Base-by-base conservation (phyloP, 2,888 invertebrate genomes). In the Drosophila neutralis region DNA sequence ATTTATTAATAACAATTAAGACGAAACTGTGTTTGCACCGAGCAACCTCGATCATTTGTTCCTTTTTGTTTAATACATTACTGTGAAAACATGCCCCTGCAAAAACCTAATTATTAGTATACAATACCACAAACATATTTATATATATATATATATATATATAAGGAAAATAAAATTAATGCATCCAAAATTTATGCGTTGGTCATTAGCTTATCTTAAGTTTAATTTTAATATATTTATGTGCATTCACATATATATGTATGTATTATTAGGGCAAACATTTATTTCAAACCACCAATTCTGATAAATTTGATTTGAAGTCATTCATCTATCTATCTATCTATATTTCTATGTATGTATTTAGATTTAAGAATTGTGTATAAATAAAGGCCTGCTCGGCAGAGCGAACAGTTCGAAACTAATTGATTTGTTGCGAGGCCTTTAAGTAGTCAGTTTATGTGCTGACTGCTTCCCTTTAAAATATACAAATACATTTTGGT, bases 11-110 rank as follows among this genome's bases (percentile, higher is more conserved):
- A 49, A n/a, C 18, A 31, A 36, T 56, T 48, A 42, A 2, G 31
- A 40, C 40, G 58, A 66, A 49, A 31, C 21, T 35, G 8, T 5
- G 49, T 21, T 31, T 70, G 52, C 38, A 45, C 52, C 27, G 11
- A 29, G 70, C 54, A 51, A 40, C 51, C 38, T 15, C 31, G 18
- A 70, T 31, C 29, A 48, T n/a, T 48, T 35, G 45, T 58, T 36
- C 15, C 38, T 52, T 42, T 3, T 29, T 7, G 40, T 18, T 49
- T 38, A 53, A 56, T 40, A 49, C 33, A 67, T 49, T 53, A 24
- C 15, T 48, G 24, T 40, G 24, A 27, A 45, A 21, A 24, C 29
- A 11, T 21, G 29, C 21, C 48, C 67, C 66, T n/a, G 40, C 38
- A 54, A 29, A 35, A 21, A 13, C 45, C 21, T 11, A 21, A 21